Evolutionary conservation across 2,113 vertebrate genomes (phyloP).

Genomic region (Donacobius atricapilla): DNA sequence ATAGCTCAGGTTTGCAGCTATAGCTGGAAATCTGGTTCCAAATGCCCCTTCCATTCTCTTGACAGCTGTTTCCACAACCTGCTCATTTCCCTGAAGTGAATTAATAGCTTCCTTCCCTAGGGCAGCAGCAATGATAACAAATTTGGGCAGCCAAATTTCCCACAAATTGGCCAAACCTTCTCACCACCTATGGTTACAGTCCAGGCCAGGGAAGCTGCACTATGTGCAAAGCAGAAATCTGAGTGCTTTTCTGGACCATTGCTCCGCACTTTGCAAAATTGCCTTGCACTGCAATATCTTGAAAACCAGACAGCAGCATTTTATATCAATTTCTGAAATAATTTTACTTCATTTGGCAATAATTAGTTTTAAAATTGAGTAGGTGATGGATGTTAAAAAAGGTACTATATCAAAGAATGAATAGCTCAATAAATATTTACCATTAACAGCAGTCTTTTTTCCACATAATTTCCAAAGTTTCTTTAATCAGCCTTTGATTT

Average conservation of each 20-base stretch:
- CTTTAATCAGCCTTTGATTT: background rate
- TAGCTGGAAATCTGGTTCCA: background rate
- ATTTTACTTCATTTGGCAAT: background rate
- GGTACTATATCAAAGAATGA: background rate
- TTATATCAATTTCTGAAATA: background rate
- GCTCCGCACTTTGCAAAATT: background rate
- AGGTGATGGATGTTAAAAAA: background rate
- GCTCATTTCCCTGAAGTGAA: background rate
- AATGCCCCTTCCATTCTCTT: background rate
- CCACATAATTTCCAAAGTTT: background rate
- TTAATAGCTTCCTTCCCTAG: background rate
- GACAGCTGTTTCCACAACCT: background rate
- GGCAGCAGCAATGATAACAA: background rate
- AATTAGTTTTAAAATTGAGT: background rate
- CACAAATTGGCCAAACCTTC: background rate
- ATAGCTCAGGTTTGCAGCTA: background rate
- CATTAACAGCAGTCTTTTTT: background rate
- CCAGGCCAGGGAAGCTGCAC: background rate
- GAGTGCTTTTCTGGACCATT: background rate
- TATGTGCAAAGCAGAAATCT: background rate
- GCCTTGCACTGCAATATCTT: background rate
- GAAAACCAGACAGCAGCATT: background rate
- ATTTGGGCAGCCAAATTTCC: background rate
- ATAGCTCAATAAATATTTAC: background rate
- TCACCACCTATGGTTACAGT: background rate